Conservation (phyloP, 2,888 invertebrate species). For the Hyalella azteca region DNA sequence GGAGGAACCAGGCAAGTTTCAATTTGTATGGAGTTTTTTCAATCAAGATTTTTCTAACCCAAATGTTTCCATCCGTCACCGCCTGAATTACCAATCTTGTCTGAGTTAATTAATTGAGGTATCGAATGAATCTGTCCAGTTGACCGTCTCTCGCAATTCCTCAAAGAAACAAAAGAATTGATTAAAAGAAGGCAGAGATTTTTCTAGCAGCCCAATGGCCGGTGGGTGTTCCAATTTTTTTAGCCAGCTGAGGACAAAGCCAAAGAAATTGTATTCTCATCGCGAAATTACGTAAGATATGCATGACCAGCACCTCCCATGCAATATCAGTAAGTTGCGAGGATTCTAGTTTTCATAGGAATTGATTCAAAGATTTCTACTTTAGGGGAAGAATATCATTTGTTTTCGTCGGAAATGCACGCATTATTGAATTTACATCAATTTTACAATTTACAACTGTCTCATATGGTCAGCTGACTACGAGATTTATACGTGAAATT, state of each 20-base stretch:
- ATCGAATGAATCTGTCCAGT: constrained; percentile 32
- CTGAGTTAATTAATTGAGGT: constrained; percentile 36
- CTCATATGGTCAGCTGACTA: too few relatives aligned
- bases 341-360: too few relatives aligned
- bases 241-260: not conserved
- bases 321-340: too few relatives aligned
- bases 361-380: too few relatives aligned
- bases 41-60: constrained; percentile 12
- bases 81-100: constrained; percentile 27
- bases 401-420: too few relatives aligned
- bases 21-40: constrained; percentile 31
- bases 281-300: not conserved
- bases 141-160: constrained; percentile 18
- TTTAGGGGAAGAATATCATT: too few relatives aligned
- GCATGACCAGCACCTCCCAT: too few relatives aligned
- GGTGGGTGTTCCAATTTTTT: constrained; percentile 26
- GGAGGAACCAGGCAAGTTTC: too few relatives aligned
- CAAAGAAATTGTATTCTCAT: constrained; percentile 1
- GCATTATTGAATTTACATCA: too few relatives aligned
- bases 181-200: not conserved
- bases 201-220: not conserved
- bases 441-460: too few relatives aligned
- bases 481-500: too few relatives aligned
- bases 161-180: constrained; percentile 35
- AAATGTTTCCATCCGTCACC: constrained; percentile 33